Conservation (phyloP, 2,113 vertebrate species). For the Eolophus roseicapilla region DNA sequence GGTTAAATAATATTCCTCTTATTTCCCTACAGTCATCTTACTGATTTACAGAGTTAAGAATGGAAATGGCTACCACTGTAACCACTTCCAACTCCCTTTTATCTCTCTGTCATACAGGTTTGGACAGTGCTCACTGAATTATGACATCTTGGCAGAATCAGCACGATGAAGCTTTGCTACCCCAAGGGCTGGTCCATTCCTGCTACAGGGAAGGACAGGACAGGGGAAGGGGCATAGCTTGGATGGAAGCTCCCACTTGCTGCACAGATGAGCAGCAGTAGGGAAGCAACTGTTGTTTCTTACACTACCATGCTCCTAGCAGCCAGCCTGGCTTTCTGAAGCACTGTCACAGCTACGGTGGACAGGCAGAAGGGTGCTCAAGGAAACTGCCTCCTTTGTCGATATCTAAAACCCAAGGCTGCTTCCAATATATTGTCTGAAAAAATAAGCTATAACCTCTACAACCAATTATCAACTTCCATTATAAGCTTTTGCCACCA, state of each 20-base stretch:
- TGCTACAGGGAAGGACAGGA: accelerated
- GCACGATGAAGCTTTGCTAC: neutral
- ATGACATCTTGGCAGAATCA: accelerated
- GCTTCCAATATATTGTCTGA: neutral
- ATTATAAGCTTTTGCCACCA: neutral
- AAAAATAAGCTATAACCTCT: neutral
- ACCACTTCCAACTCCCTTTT: neutral
- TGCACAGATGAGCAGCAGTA: neutral
- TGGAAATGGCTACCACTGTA: neutral
- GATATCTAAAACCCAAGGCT: neutral
- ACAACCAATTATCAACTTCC: neutral
- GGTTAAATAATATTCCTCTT: neutral
- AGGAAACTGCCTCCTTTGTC: neutral
- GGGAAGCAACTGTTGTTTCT: no score
- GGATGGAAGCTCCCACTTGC: neutral
- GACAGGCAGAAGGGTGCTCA: neutral
- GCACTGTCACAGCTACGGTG: neutral
- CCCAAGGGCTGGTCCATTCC: neutral
- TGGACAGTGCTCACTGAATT: neutral
- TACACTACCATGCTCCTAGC: neutral
- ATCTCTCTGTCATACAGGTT: neutral
- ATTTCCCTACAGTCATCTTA: neutral
- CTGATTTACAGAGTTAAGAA: neutral
- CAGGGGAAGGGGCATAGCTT: neutral
- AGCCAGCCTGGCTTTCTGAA: neutral